Percentiles rank a stretch among this genome's conserved stretches.
Conservation (phyloP, 2,113 vertebrate genomes). For the Empidonax traillii region DNA sequence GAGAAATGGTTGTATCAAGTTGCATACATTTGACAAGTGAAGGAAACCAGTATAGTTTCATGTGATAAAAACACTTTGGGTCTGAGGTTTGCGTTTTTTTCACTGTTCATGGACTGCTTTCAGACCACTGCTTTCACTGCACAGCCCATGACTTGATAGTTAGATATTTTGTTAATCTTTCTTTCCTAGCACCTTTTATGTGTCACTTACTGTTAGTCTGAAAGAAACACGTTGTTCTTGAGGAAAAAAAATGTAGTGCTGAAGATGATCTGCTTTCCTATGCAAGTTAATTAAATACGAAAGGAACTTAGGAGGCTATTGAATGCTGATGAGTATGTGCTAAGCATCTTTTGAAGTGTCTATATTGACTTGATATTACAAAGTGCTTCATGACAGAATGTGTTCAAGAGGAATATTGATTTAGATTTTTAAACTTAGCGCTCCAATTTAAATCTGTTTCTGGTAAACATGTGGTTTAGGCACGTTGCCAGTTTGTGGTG, state of each 20-base stretch:
- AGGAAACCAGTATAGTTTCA: constrained; percentile 25
- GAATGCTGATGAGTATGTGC: neutral
- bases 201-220: neutral
- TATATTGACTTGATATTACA: neutral
- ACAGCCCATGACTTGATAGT: neutral
- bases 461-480: neutral
- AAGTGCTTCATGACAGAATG: neutral
- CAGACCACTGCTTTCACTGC: neutral
- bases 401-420: neutral
- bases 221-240: neutral
- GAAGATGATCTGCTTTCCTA: neutral
- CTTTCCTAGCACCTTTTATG: neutral
- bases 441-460: neutral
- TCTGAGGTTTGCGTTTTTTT: constrained; percentile 14
- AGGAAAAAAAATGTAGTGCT: neutral
- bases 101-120: neutral
- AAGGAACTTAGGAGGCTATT: neutral
- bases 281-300: neutral
- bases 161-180: neutral
- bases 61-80: constrained; percentile 23
- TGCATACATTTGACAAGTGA: constrained; percentile 40
- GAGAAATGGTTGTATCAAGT: constrained; percentile 6
- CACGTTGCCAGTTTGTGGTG: neutral
- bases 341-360: neutral
- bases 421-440: neutral